Evolutionary conservation across 1,140 invertebrate species (phyloP).

Genomic region (Metaphire vulgaris): DNA sequence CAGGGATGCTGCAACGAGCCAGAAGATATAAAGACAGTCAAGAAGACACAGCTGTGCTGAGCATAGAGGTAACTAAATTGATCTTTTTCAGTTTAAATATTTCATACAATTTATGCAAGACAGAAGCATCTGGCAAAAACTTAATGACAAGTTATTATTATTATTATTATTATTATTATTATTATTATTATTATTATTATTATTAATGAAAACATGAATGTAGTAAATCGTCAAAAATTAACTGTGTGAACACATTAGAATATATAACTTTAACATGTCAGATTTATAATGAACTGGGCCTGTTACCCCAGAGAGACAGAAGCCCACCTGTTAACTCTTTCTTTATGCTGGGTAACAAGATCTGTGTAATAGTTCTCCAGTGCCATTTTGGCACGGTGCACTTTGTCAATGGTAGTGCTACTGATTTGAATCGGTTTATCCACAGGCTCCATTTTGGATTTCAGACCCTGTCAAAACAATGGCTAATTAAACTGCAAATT

Average conservation of each 20-base stretch:
- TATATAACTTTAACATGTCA: background rate
- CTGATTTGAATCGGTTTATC: conserved; percentile 40
- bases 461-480: conserved; percentile 41
- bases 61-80: too few relatives aligned
- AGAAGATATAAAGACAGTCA: too few relatives aligned
- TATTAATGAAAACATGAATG: background rate
- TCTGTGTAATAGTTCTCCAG: conserved; percentile 99
- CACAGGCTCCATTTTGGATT: conserved; percentile 52
- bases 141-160: background rate
- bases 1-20: too few relatives aligned
- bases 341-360: conserved; percentile 91
- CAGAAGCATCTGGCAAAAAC: too few relatives aligned
- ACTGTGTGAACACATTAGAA: background rate
- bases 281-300: too few relatives aligned
- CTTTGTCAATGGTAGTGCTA: conserved; percentile 87
- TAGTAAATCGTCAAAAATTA: background rate
- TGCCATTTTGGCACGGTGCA: conserved; percentile 96
- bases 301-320: too few relatives aligned
- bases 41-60: too few relatives aligned
- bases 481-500: too few relatives aligned
- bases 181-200: conserved; percentile 6
- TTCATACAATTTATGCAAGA: too few relatives aligned
- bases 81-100: too few relatives aligned
- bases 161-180: background rate
- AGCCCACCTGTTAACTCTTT: conserved; percentile 80